A percentile compares a stretch with the other conserved stretches of the same genome.
Evolutionary conservation across 2,797 vertebrate species (phyloP).

Genomic region (Coranthus polyacanthus): DNA sequence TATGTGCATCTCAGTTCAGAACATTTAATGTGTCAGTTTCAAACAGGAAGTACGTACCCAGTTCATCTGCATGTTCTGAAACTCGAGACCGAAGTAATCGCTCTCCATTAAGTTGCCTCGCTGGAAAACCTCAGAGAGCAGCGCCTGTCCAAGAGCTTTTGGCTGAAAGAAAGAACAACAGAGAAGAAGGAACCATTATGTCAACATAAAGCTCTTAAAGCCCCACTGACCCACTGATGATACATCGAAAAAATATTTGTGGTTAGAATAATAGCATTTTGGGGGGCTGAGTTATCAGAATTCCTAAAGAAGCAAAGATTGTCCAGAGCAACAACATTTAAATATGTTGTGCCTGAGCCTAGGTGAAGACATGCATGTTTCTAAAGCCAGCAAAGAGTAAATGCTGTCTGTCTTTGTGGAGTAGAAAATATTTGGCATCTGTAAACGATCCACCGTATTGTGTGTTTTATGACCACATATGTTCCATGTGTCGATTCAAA

Average conservation of each 20-base stretch:
- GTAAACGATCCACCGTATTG: slow-evolving; percentile 58
- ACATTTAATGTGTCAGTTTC: not conserved
- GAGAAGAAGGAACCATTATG: slow-evolving; percentile 8
- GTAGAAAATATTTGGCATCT: slow-evolving; percentile 53
- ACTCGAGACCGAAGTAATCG: slow-evolving; percentile 98
- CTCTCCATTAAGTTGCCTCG: slow-evolving; percentile 94
- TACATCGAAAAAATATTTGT: not conserved
- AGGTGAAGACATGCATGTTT: slow-evolving; percentile 2
- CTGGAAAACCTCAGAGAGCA: slow-evolving; percentile 90
- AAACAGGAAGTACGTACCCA: slow-evolving; percentile 88
- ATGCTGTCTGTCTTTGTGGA: slow-evolving; percentile 21
- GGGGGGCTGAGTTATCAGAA: not conserved
- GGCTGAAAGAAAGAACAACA: slow-evolving; percentile 80
- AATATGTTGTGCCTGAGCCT: not conserved
- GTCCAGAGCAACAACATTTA: not conserved
- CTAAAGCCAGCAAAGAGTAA: slow-evolving; percentile 10
- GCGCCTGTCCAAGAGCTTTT: slow-evolving; percentile 86
- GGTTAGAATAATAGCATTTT: not conserved
- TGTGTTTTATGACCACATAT: slow-evolving; percentile 42
- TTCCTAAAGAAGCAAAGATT: not conserved
- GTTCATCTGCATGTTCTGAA: slow-evolving; percentile 91
- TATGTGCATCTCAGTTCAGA: not conserved
- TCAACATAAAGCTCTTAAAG: slow-evolving; percentile 29
- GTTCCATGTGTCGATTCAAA: slow-evolving; percentile 52
- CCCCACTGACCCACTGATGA: not conserved